Conservation (phyloP, 2,113 vertebrate species). For the Elanus axillaris region DNA sequence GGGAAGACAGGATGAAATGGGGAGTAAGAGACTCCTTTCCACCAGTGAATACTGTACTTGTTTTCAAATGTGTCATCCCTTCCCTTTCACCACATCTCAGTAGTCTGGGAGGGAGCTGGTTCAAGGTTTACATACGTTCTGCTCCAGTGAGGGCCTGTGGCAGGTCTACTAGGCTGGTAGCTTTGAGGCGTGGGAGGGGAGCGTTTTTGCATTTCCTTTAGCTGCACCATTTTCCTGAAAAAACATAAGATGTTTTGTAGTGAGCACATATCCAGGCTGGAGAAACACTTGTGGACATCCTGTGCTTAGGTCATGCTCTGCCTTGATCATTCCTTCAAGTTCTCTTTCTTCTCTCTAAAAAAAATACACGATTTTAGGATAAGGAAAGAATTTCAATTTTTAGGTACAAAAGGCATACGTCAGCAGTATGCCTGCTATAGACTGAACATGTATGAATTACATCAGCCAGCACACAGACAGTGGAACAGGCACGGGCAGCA, state of each 20-base stretch:
- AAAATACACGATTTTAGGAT: not conserved
- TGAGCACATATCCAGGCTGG: not conserved
- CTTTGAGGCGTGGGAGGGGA: not conserved
- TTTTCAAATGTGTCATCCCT: not conserved
- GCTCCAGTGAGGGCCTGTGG: not conserved
- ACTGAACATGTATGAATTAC: not conserved
- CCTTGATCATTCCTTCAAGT: not conserved
- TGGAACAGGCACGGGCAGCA: not conserved
- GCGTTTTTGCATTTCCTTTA: not conserved
- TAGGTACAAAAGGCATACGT: not conserved
- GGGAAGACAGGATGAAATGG: not conserved
- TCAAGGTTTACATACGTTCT: rapidly evolving
- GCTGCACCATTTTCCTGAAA: not conserved
- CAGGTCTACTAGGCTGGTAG: not conserved
- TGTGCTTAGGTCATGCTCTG: not conserved
- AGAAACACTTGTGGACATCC: not conserved
- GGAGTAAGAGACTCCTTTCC: not conserved
- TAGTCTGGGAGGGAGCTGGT: not conserved
- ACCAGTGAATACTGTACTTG: rapidly evolving
- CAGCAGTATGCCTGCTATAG: not conserved
- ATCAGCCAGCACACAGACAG: not conserved
- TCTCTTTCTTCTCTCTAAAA: not conserved
- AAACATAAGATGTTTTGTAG: not conserved
- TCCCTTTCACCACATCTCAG: not conserved
- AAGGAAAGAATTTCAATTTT: not conserved